Base-by-base conservation (phyloP, 2,888 invertebrate genomes). In the Drosophila ustulata region DNA sequence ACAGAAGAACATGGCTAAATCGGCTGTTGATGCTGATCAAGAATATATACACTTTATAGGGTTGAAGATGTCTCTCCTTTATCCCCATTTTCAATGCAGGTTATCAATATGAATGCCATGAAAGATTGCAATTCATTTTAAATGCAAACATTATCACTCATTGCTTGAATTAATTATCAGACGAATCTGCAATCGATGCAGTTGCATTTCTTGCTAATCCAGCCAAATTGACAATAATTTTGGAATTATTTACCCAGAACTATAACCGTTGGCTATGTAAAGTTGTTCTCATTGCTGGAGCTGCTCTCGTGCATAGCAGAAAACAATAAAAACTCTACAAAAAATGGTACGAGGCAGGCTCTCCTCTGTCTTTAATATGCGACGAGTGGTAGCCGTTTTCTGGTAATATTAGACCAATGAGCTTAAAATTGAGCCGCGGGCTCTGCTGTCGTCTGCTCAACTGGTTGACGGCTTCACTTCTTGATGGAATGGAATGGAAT, bases 371-470 rank as follows among this genome's bases (percentile, higher is more conserved):
- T 66, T 53, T 66, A 66, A 71, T 71, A 76, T 66, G 50, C 68
- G 43, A 71, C 64, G 43, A 68, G 68, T 64, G 45, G 77, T 47
- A 71, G 67, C 63, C 63, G 75, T 70, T 79, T 58, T 66, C 57
- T 79, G 66, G 70, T 70, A 66, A 76, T 79, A 76, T 79, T 76
- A 51, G 71, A 70, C 61, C 79, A 64, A 70, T 78, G 65, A 45
- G 64, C 51, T 67, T 55, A 63, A 53, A 62, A 62, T 13, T 28
- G 25, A 61, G 75, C 76, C 76, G 46, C 57, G 50, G 76, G 76
- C 68, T 51, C 6, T 26, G 46, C 56, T 50, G 74, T 50, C 59
- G 65, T 51, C 76, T 65, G 46, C 46, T 78, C 64, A 57, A 65
- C 75, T 68, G 75, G 59, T 50, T 59, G 59, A 59, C 37, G 57